Conservation (phyloP, 2,113 vertebrate genomes). For the Myiagra hebetior region DNA sequence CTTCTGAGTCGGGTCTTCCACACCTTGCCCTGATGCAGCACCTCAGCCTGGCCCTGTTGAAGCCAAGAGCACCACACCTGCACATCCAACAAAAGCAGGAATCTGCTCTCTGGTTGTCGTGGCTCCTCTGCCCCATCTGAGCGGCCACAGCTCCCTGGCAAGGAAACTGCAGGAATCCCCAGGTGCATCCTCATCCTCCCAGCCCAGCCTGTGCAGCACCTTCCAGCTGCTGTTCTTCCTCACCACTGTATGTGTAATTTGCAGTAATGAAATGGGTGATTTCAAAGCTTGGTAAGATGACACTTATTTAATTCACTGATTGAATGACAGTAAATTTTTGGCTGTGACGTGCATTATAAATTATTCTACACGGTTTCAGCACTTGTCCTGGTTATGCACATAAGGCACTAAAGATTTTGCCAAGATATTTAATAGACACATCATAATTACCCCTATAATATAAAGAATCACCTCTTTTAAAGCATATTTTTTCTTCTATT, state of each 20-base stretch:
- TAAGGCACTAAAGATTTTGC: not conserved
- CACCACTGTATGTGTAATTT: fast-evolving
- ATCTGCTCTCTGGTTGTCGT: fast-evolving
- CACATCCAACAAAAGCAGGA: fast-evolving
- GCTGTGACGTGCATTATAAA: not conserved
- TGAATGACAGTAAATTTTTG: constrained; percentile 20
- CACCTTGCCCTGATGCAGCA: not conserved
- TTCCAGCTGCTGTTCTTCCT: not conserved
- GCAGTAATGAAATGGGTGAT: not conserved
- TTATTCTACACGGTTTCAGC: not conserved
- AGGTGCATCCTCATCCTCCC: not conserved
- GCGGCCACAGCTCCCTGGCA: fast-evolving
- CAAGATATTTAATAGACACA: not conserved
- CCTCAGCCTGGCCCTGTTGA: not conserved
- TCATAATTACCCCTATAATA: not conserved
- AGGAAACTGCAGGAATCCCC: not conserved
- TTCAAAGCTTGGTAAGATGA: not conserved
- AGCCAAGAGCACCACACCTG: fast-evolving
- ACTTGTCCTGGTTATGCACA: constrained; percentile 18
- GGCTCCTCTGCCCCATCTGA: not conserved
- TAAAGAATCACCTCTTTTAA: not conserved
- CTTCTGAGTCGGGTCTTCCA: not conserved
- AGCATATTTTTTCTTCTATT: not conserved
- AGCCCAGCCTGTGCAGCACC: not conserved
- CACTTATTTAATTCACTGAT: not conserved